Evolutionary conservation across 2,113 vertebrate genomes (phyloP), one percentile per base, ranked within the genome.

Genomic region (Boulengeromyrus knoepffleri): DNA sequence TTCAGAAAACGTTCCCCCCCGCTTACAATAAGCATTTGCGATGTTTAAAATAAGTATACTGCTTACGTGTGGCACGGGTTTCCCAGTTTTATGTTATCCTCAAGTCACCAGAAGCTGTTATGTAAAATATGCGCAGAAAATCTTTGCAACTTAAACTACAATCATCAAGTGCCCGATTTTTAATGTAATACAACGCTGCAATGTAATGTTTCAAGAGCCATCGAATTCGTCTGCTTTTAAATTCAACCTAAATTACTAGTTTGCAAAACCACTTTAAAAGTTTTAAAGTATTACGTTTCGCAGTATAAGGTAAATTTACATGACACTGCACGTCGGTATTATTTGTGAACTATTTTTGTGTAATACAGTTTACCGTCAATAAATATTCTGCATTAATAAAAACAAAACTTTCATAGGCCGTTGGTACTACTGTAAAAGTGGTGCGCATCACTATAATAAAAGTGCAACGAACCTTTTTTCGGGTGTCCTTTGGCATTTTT

Each of bases 391-490:
- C 42, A 47, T 47, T 85, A n/a, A 85, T 85, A 24, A 85, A 85
- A 47, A 85, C 39, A 42, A 42, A 85, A 91, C 70, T 90, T 90
- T 88, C 52, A 92, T 45, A 91, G 90, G 92, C 91, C 91, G 53
- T 62, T 49, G 45, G 36, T 80, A 84, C 45, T 24, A 90, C 50
- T 39, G 45, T 3, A 50, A 50, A 80, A 46, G 86, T 85, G 56
- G 80, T 42, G 46, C 86, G 42, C 85, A 70, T 91, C 88, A 52
- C 27, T 88, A 24, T 27, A 39, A 89, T 47, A 66, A 46, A 45
- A 9, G 17, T 46, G 31, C 17, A 58, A 92, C 90, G 21, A 13
- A 93, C 93, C 93, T 92, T 91, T 93, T 91, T 91, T 93, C 9
- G 31, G 24, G 5, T 89, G 56, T 90, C 88, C 91, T 45, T 90